A percentile compares a stretch with the other conserved stretches of the same genome.
Conservation (phyloP, 2,113 vertebrate genomes). For the Pangasianodon hypophthalmus region DNA sequence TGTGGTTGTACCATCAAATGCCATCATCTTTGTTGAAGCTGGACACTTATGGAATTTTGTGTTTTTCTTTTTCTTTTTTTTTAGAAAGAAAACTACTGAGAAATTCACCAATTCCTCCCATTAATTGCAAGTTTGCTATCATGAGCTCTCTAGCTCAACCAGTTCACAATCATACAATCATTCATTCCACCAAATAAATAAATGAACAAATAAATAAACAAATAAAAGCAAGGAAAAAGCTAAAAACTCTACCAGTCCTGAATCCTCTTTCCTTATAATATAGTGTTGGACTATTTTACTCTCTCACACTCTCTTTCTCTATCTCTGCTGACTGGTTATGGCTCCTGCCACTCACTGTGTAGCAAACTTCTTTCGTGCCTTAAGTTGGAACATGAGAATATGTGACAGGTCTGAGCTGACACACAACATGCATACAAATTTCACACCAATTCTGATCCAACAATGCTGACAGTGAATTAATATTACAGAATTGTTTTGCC, state of each 20-base stretch:
- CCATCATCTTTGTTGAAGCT: neutral
- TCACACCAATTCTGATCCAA: neutral
- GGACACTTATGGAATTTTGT: neutral
- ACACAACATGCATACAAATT: neutral
- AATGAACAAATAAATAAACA: neutral
- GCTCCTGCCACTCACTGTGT: neutral
- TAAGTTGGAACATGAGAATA: neutral
- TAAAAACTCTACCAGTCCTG: neutral
- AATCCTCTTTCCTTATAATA: neutral
- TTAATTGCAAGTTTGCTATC: neutral
- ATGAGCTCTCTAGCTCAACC: neutral
- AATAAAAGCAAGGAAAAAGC: neutral
- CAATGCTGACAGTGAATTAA: neutral
- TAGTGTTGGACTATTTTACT: neutral
- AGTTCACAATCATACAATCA: neutral
- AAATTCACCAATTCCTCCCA: neutral
- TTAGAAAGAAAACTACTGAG: neutral
- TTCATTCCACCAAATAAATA: neutral
- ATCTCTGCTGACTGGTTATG: neutral
- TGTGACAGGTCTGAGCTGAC: neutral
- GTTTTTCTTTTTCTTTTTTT: too few relatives aligned
- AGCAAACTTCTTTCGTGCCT: neutral
- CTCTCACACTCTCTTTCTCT: neutral
- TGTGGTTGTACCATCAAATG: neutral
- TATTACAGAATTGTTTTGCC: neutral